phyloP scores from a whole-genome alignment of 1,140 invertebrate genomes.

The Bacillus rossius region DNA sequence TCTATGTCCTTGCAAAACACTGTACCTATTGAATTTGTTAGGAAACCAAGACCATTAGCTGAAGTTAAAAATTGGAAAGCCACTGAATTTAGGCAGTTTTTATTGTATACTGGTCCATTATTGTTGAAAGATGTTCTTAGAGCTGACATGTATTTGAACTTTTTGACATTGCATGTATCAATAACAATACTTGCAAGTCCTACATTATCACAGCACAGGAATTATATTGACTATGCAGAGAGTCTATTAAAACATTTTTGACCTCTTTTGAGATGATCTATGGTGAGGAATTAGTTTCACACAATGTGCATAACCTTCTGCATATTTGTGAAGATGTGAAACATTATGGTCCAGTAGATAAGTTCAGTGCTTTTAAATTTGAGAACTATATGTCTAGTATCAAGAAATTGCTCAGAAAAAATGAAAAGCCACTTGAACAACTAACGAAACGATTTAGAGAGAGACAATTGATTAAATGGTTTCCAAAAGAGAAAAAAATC shows the following conservation, averaged over 20 bases:
- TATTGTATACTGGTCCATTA: slow-evolving; percentile 19
- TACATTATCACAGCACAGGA: not conserved
- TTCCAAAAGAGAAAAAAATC: not conserved
- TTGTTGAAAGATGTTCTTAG: not conserved
- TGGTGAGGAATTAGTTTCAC: not conserved
- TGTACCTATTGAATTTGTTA: slow-evolving; percentile 26
- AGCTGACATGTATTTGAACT: not conserved
- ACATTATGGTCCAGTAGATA: not conserved
- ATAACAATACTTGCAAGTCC: not conserved
- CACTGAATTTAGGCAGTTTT: slow-evolving; percentile 24
- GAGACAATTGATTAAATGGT: not conserved
- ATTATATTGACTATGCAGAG: not conserved
- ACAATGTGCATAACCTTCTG: not conserved
- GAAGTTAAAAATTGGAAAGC: slow-evolving; percentile 18
- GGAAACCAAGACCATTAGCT: slow-evolving; percentile 23
- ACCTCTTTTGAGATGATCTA: not conserved
- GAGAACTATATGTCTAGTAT: not conserved
- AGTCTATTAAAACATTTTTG: not conserved
- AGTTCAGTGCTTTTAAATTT: not conserved
- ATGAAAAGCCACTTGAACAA: not conserved
- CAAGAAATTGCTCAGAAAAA: not conserved
- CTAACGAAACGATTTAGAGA: not conserved
- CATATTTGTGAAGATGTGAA: not conserved
- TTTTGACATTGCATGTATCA: not conserved
- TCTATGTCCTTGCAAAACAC: too few relatives aligned